These are phyloP conservation scores for Himalopsyche kuldschensis DNA, from an alignment of 2,888 invertebrate genomes.

Conservation along the genomic window DNA sequence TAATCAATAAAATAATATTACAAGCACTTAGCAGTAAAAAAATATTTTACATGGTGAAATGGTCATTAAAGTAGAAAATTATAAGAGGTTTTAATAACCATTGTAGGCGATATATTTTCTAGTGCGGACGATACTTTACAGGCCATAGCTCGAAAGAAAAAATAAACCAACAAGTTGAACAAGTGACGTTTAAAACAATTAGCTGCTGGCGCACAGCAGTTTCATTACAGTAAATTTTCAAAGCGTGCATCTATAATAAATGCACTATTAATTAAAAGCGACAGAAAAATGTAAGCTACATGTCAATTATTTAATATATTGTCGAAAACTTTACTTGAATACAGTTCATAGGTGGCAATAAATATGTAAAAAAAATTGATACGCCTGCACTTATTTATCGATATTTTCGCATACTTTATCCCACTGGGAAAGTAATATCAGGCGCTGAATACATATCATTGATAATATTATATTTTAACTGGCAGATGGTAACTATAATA, in stretches of 20 bases:
- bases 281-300: neutral
- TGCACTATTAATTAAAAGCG: neutral
- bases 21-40: no score
- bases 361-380: neutral
- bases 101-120: no score
- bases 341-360: neutral
- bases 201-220: neutral
- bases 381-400: neutral
- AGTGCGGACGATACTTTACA: neutral
- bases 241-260: neutral
- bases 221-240: neutral
- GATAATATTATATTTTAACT: neutral
- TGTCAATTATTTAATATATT: neutral
- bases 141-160: neutral
- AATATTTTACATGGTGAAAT: no score
- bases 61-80: no score
- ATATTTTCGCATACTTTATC: neutral
- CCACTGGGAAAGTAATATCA: neutral
- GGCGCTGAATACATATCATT: no score
- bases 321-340: neutral
- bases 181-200: neutral
- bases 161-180: neutral
- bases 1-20: no score
- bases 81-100: no score
- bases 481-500: neutral